Percentiles rank a stretch among this genome's conserved stretches.
phyloP scores from a whole-genome alignment of 2,113 vertebrate species.

The Crotophaga sulcirostris region DNA sequence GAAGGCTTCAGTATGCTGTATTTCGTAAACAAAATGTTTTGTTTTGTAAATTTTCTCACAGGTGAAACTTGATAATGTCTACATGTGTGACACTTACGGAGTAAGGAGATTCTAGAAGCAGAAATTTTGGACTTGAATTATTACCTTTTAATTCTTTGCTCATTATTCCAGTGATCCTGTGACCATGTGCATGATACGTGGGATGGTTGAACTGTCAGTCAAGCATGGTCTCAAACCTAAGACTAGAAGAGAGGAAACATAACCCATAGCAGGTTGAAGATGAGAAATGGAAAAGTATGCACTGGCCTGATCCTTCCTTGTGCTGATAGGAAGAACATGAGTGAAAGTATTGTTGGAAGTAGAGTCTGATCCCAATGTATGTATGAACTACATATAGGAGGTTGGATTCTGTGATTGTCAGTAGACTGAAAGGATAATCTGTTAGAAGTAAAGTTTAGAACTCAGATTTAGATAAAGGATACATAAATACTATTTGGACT shows the following conservation, averaged over 20 bases:
- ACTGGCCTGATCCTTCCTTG: background rate
- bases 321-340: background rate
- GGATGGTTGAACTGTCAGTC: background rate
- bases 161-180: background rate
- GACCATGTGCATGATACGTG: fast-evolving
- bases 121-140: background rate
- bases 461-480: background rate
- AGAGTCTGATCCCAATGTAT: fast-evolving
- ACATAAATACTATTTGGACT: background rate
- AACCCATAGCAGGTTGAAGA: background rate
- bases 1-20: background rate
- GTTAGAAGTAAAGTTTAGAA: background rate
- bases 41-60: background rate
- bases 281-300: background rate
- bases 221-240: background rate
- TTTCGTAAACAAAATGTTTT: background rate
- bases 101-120: background rate
- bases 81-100: background rate
- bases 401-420: background rate
- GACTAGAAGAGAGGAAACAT: too few relatives aligned
- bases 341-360: background rate
- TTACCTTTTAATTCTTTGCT: background rate
- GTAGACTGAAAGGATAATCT: fast-evolving
- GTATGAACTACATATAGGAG: background rate
- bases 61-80: background rate